Evolutionary conservation across 2,113 vertebrate species (phyloP).

Genomic region (Stomatorhinus ivindoensis): DNA sequence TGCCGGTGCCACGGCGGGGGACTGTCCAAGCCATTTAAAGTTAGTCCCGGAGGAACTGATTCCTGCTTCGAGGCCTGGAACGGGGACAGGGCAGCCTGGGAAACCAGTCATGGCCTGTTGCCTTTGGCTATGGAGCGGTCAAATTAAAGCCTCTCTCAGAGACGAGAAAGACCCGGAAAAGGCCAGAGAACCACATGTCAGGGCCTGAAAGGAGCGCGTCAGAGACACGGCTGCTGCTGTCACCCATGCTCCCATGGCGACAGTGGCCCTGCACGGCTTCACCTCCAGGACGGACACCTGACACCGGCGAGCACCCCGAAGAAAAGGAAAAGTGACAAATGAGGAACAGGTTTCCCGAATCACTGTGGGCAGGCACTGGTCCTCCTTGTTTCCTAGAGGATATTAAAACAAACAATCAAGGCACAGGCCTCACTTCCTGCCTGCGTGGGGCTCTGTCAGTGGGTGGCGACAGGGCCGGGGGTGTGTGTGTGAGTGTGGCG

Average conservation of each 20-base stretch:
- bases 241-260: not conserved
- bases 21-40: constrained; percentile 43
- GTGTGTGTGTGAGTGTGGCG: too few relatives aligned
- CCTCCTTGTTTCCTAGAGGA: constrained; percentile 53
- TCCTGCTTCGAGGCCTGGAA: not conserved
- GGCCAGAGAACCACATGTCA: constrained; percentile 8
- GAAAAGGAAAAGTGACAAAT: constrained; percentile 25
- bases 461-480: constrained; percentile 16
- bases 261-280: constrained; percentile 11
- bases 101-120: not conserved
- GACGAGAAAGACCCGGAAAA: not conserved
- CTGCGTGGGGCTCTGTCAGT: constrained; percentile 41
- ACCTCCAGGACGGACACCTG: constrained; percentile 21
- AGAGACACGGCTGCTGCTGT: not conserved
- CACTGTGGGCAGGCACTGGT: constrained; percentile 37
- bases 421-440: constrained; percentile 52
- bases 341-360: constrained; percentile 23
- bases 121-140: not conserved
- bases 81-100: not conserved
- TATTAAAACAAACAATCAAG: constrained; percentile 63
- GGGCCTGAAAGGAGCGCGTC: not conserved
- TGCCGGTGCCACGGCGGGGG: constrained; percentile 26
- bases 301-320: constrained; percentile 18
- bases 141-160: constrained; percentile 11
- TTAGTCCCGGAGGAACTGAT: not conserved